Evolutionary conservation across 2,797 vertebrate species (phyloP), one percentile per base, ranked within the genome.

Genomic region (Lophius americanus): DNA sequence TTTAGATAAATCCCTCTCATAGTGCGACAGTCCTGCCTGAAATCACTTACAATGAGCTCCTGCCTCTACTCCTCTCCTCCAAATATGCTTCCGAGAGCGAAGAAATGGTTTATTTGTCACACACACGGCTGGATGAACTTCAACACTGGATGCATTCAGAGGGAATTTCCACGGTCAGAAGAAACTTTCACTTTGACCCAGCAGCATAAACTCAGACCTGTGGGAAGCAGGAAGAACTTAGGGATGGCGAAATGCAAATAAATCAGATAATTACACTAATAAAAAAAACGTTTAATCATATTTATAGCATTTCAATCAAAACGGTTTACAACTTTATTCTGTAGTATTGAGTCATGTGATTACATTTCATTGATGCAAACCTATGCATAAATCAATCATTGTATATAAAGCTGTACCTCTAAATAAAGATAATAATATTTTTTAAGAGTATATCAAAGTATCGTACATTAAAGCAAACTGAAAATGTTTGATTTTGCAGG

Each of bases 71-170:
- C 4, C 42, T 64, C 41, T 36, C 13, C 47, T 7, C 13, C 56
- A 50, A 23, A 42, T 4, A 38, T 38, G 37, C 37, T 23, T 23
- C 23, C 23, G 37, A 4, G 37, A 38, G 79, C 52, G 58, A 64
- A 11, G n/a, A 75, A 78, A 76, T 50, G 3, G 9, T 42, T 3
- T 35, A 38, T 73, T 73, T 50, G 77, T 76, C 83, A 85, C 74
- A 65, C 46, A 56, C 54, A 54, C 3, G 39, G 46, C 7, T 14
- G 3, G 46, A 51, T 54, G 36, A 58, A 54, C 42, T 44, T 32
- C 50, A 58, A 78, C 75, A 67, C 62, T 67, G 66, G 58, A 1
- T 37, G 60, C 41, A 72, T 4, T 71, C 64, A 60, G 42, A 32
- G 0, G 4, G 3, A 83, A 82, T 85, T 62, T 65, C 69, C 13